phyloP scores from a whole-genome alignment of 1,140 invertebrate genomes.

The Papilio glaucus region DNA sequence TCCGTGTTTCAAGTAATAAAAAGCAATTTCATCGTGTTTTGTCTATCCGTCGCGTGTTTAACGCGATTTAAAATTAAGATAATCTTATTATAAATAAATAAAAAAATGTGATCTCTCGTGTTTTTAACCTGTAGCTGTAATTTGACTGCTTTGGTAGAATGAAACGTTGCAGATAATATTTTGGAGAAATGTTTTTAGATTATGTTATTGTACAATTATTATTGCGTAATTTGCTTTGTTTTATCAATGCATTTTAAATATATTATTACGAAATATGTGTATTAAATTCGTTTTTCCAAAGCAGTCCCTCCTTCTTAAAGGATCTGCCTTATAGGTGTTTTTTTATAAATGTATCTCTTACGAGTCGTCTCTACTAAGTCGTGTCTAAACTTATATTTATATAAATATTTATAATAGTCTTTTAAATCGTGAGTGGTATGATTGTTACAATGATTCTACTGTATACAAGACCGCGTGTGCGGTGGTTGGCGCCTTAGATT shows the following conservation, averaged over 20 bases:
- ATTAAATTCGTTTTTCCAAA: slow-evolving; percentile 43
- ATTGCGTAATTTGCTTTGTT: no score
- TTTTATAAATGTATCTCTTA: slow-evolving; percentile 77
- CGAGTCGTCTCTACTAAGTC: slow-evolving; percentile 63
- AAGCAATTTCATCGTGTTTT: slow-evolving; percentile 62
- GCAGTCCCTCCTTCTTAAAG: slow-evolving; percentile 68
- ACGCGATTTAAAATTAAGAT: slow-evolving; percentile 48
- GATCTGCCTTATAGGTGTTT: slow-evolving; percentile 80
- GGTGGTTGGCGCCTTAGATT: background rate
- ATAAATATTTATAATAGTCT: slow-evolving; percentile 61
- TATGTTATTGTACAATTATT: background rate
- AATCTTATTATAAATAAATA: slow-evolving; percentile 46
- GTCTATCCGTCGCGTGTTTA: slow-evolving; percentile 43
- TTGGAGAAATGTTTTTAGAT: background rate
- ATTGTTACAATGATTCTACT: slow-evolving; percentile 11
- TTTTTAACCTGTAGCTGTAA: slow-evolving; percentile 65
- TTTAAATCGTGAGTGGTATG: slow-evolving; percentile 49
- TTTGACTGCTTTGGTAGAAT: slow-evolving; percentile 56
- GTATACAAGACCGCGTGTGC: background rate
- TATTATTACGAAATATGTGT: background rate
- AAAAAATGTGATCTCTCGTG: slow-evolving; percentile 74
- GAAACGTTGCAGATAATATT: background rate
- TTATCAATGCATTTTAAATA: no score
- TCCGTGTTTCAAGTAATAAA: slow-evolving; percentile 67
- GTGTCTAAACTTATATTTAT: slow-evolving; percentile 67